Base-by-base conservation (phyloP, 2,888 invertebrate species). In the Eretmocerus hayati region DNA sequence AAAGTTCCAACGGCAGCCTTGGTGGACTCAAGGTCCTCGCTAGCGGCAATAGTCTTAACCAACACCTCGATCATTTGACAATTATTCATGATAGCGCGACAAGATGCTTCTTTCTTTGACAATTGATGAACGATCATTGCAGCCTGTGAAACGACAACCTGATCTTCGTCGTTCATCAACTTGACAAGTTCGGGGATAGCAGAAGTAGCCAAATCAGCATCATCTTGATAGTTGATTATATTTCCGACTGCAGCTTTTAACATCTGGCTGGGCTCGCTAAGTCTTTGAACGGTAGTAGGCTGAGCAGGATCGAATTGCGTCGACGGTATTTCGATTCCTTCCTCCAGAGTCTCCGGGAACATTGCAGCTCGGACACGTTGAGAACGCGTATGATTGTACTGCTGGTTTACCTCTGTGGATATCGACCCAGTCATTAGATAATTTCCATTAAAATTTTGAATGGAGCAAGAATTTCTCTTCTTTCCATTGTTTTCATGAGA, bases 91-190 rank as follows among this genome's bases (percentile, higher is more conserved):
- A 95, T 91, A 52, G 95, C 96, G 66, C 95, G 95, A 42, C 94
- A 82, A 5, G 90, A 90, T n/a, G 95, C 95, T 72, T 97, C 97
- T 72, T 97, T 96, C 80, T 96, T 96, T 15, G 95, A 96, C 57
- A 99, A 78, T 69, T 97, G 94, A 72, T 97, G 96, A 1, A 99
- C 95, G 90, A 97, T 94, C 92, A 96, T 95, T 52, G 96, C 96
- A 20, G 99, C 99, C 71, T 97, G 93, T 3, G 92, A 92, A 0
- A 97, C 97, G 6, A 93, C 91, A 20, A 94, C 94, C 75, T 94
- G 93, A 74, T 95, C 94, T 72, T 93, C 91, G 69, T 94, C 94
- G 60, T 92, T 92, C 58, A 96, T 76, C 42, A 94, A 78, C 70
- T 95, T 95, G 62, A 97, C 95, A 74, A 99, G 81, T 74, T 97